Conservation (phyloP, 2,888 invertebrate species). For the Lasius fuliginosus region DNA sequence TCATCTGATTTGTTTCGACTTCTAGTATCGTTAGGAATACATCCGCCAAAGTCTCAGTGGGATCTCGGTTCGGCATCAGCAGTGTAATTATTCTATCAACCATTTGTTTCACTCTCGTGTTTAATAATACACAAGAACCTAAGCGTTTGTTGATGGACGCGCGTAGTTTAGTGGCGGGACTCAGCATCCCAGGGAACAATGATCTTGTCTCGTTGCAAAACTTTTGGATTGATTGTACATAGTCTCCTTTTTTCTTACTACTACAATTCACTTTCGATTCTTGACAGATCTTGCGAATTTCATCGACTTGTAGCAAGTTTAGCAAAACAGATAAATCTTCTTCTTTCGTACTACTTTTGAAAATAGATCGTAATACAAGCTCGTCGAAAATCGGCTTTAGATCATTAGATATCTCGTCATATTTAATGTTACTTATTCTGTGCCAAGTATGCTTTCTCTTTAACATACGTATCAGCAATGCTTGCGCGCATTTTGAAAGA, state of each 20-base stretch:
- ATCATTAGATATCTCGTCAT: slow-evolving; percentile 72
- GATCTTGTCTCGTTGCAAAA: slow-evolving; percentile 70
- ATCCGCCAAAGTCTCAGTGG: slow-evolving; percentile 71
- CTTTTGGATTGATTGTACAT: slow-evolving; percentile 72
- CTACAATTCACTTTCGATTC: slow-evolving; percentile 72
- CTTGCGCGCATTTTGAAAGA: slow-evolving; percentile 76
- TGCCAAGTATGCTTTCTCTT: slow-evolving; percentile 79
- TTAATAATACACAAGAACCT: slow-evolving; percentile 76
- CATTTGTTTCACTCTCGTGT: slow-evolving; percentile 69
- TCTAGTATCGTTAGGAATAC: slow-evolving; percentile 75
- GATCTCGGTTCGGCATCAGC: slow-evolving; percentile 79
- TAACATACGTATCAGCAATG: slow-evolving; percentile 78
- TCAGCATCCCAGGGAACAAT: slow-evolving; percentile 76
- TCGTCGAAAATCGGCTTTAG: slow-evolving; percentile 72
- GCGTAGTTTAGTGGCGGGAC: slow-evolving; percentile 72
- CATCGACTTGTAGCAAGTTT: slow-evolving; percentile 75
- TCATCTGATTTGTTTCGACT: slow-evolving; percentile 74
- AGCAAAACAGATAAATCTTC: slow-evolving; percentile 70
- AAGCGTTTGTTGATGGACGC: slow-evolving; percentile 62
- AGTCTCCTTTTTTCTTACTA: slow-evolving; percentile 70
- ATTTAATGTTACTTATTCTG: slow-evolving; percentile 72
- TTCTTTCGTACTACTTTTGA: slow-evolving; percentile 62
- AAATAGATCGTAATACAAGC: slow-evolving; percentile 63
- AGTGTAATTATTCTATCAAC: slow-evolving; percentile 80
- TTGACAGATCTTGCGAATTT: slow-evolving; percentile 76